Evolutionary conservation across 2,113 vertebrate species (phyloP), one percentile per base, ranked within the genome.

Genomic region (Cryptotis parvus): DNA sequence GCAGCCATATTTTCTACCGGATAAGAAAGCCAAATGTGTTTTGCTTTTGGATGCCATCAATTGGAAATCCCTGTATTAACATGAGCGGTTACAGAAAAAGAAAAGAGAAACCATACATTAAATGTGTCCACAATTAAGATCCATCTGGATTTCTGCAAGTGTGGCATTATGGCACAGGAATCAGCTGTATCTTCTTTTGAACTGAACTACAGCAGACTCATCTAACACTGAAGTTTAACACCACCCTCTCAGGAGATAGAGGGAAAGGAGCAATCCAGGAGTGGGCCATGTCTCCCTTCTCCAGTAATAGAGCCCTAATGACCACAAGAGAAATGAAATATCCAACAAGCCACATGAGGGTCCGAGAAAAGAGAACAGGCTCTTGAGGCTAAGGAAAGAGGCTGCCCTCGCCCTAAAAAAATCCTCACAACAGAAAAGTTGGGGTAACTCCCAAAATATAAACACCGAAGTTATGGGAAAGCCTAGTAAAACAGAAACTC

Each of bases 371-470:
- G 52, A 33, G 65, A 94, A 84, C 29, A 37, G n/a, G 18, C 31
- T 49, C 45, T 49, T 49, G 45, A 37, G 3, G 77, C 82, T 78
- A 92, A 82, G 39, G 33, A 87, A 89, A 79, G 83, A 65, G 69
- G 29, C 70, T 89, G 66, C 41, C 26, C 26, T 68, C 27, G 49
- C n/a, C 4, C 6, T 77, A 41, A 52, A 91, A 94, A 85, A 87
- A 75, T 69, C 43, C 33, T 37, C 79, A 33, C 58, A 90, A 73
- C 68, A 52, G n/a, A 91, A 93, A 49, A 84, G 39, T 22, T 75
- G 24, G 27, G 52, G 75, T 35, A 86, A 88, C 93, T 80, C 70
- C 91, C 91, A 90, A 95, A 96, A 91, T 72, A 93, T 84, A 94
- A 93, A 93, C 90, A 93, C n/a, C 37, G 66, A 79, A n/a, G 26